Evolutionary conservation across 2,113 vertebrate species (phyloP).

Genomic region (Cebidichthys violaceus): DNA sequence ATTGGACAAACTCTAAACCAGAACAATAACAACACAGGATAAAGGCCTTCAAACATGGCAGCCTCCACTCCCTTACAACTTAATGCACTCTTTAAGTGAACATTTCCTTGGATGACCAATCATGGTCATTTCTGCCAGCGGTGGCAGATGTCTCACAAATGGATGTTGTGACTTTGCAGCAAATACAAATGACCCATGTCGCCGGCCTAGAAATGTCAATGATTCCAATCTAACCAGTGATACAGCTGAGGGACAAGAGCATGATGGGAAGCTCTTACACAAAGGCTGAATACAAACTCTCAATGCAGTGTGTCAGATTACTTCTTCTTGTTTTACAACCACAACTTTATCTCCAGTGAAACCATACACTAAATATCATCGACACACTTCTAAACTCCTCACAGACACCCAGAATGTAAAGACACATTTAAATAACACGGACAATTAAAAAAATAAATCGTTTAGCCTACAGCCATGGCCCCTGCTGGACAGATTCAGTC

Average conservation of each 20-base stretch:
- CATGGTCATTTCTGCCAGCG: constrained; percentile 45
- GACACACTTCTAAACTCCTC: neutral
- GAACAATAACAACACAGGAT: neutral
- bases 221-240: constrained; percentile 70
- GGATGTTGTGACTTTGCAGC: constrained; percentile 63
- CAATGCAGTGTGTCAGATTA: constrained; percentile 4
- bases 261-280: constrained; percentile 49
- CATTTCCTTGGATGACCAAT: constrained; percentile 50
- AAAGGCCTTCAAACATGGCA: neutral
- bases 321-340: neutral
- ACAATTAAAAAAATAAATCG: neutral
- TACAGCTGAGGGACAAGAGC: constrained; percentile 59
- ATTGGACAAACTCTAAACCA: neutral
- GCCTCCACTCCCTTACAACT: constrained; percentile 18
- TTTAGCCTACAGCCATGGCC: constrained; percentile 45
- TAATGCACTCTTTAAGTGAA: constrained; percentile 42
- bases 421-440: constrained; percentile 17
- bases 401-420: neutral
- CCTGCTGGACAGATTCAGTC: constrained; percentile 64
- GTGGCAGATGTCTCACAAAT: constrained; percentile 71
- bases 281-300: constrained; percentile 38
- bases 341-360: constrained; percentile 14
- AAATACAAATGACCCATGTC: constrained; percentile 72
- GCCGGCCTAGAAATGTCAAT: constrained; percentile 78
- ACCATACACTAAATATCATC: neutral